Evolutionary conservation across 2,113 vertebrate species (phyloP), one percentile per base, ranked within the genome.

Genomic region (Aldabrachelys gigantea): DNA sequence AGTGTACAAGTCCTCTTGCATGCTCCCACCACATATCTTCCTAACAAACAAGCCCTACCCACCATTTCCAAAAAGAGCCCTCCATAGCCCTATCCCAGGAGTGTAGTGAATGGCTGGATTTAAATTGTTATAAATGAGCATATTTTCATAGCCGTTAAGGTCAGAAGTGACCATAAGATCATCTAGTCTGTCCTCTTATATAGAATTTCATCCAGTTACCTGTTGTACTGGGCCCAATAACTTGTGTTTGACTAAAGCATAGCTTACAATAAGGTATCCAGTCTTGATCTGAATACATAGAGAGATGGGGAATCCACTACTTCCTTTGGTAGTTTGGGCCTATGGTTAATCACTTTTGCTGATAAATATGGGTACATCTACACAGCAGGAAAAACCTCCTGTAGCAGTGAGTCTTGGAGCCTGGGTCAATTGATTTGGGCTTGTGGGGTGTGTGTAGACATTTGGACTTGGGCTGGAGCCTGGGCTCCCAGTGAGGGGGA

Each of bases 1-100:
- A 69, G 44, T 75, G 54, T 72, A 85, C 53, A 95, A 90, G 97
- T 97, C 87, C 50, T 87, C 82, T 90, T 87, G 95, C 93, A 54
- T 83, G 47, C 95, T 97, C 90, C 47, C 0, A 1, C 80, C 50
- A 41, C 50, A n/a, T 91, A 72, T 90, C 0, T 0, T 85, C 62
- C 90, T 90, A 56, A 90, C 78, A 59, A 59, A 59, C 22, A 78
- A 94, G 35, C 29, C 19, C 85, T 92, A 38, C 56, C 24, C 89
- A 38, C 24, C 22, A 44, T 47, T 78, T 78, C 22, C 41, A 78
- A 78, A 78, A 27, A 41, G 24, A 78, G 41, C 11, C 5, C 25
- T 78, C 44, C 41, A 14, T 47, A 44, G 21, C 38, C 5, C 38
- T 44, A 38, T n/a, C 47, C 19, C 1, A 1, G 65, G 52, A 88